Evolutionary conservation across 2,797 vertebrate genomes (phyloP).

Genomic region (Enteromius unitaeniatus): DNA sequence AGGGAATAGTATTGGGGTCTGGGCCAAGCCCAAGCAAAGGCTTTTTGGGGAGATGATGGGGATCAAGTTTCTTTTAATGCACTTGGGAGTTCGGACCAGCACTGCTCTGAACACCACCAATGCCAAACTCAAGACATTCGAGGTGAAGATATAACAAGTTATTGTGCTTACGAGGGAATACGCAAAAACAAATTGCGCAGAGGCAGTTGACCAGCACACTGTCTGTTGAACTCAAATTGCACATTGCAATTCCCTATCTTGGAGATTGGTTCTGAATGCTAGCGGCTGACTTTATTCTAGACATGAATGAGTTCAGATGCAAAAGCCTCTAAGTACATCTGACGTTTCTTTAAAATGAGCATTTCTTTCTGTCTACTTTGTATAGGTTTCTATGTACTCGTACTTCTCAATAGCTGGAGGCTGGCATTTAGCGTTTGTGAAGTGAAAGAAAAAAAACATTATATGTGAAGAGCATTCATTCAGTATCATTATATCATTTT

Average conservation of each 20-base stretch:
- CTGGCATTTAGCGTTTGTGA: no score
- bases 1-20: slow-evolving; percentile 54
- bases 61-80: slow-evolving; percentile 61
- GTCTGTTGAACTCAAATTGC: neutral
- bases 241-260: neutral
- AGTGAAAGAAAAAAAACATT: no score
- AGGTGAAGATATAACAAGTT: slow-evolving; percentile 57
- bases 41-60: slow-evolving; percentile 58
- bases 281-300: neutral
- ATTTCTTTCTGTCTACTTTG: no score
- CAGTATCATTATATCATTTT: no score
- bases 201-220: neutral
- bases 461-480: no score
- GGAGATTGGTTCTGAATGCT: neutral
- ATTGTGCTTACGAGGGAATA: slow-evolving; percentile 11
- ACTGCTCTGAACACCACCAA: slow-evolving; percentile 48
- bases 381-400: neutral
- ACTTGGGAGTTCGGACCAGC: slow-evolving; percentile 50
- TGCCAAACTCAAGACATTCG: slow-evolving; percentile 58
- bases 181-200: neutral
- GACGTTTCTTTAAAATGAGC: no score
- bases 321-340: no score
- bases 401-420: no score
- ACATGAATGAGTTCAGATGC: no score
- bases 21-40: slow-evolving; percentile 49